These are phyloP conservation scores for Eilema depressum DNA, from an alignment of 2,888 invertebrate genomes.

Conservation along the genomic window DNA sequence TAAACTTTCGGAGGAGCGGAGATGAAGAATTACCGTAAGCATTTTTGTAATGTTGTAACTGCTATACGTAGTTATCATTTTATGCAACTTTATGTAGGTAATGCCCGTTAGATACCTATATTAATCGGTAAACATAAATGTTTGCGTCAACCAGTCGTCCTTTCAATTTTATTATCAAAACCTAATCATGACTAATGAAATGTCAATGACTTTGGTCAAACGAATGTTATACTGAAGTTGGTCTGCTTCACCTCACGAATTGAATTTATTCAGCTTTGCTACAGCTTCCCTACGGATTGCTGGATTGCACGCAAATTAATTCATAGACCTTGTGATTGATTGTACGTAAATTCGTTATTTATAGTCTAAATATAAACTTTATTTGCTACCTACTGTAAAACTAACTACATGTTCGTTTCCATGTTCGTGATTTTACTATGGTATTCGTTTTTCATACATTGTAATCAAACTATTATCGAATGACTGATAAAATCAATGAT, in stretches of 20 bases:
- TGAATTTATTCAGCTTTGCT: conserved; percentile 1
- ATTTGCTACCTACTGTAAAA: no score
- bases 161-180: background rate
- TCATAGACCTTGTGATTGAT: background rate
- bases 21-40: background rate
- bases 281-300: background rate
- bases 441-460: background rate
- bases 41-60: background rate
- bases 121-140: background rate
- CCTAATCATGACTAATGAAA: background rate
- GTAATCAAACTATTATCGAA: no score
- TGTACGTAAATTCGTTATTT: no score
- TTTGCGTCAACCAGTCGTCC: background rate
- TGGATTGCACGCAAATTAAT: background rate
- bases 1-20: background rate
- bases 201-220: conserved; percentile 2
- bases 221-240: background rate
- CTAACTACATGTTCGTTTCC: no score
- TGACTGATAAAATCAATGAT: background rate
- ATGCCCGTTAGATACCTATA: background rate
- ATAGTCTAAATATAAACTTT: no score
- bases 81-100: background rate
- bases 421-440: no score
- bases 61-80: no score
- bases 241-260: conserved; percentile 2